These are phyloP conservation scores for Empis livida DNA, from an alignment of 2,888 invertebrate genomes.

Conservation along the genomic window DNA sequence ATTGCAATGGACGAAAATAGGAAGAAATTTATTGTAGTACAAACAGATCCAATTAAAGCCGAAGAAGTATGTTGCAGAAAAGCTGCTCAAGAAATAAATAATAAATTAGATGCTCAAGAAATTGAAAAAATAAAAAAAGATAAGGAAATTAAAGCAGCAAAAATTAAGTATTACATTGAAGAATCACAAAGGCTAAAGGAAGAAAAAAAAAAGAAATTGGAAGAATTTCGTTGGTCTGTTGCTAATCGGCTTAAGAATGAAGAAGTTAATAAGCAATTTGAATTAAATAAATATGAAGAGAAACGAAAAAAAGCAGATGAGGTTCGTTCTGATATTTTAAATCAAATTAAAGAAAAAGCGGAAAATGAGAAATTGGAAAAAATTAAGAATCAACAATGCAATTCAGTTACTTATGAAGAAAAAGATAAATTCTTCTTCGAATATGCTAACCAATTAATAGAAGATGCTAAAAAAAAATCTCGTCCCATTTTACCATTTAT, in stretches of 20 bases:
- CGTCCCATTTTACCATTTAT: conserved; percentile 27
- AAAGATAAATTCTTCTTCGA: conserved; percentile 28
- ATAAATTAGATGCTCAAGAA: conserved; percentile 30
- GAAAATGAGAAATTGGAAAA: conserved; percentile 13
- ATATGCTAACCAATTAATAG: conserved; percentile 21
- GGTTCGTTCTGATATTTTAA: conserved; percentile 5
- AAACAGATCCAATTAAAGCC: conserved; percentile 32
- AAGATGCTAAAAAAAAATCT: conserved; percentile 22
- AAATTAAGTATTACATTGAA: conserved; percentile 23
- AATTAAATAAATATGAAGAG: conserved; percentile 18
- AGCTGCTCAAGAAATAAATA: conserved; percentile 38
- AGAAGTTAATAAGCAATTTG: conserved; percentile 19
- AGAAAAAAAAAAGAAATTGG: conserved; percentile 13
- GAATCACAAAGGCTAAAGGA: conserved; percentile 22
- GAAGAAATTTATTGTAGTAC: conserved; percentile 34
- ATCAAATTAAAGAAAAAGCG: conserved; percentile 18
- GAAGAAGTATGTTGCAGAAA: conserved; percentile 40
- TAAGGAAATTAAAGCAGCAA: conserved; percentile 21
- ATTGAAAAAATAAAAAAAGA: conserved; percentile 21
- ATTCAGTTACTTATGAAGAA: conserved; percentile 14
- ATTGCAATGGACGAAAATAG: conserved; percentile 39
- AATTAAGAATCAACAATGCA: conserved; percentile 11
- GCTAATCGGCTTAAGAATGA: conserved; percentile 25
- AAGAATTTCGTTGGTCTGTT: conserved; percentile 19
- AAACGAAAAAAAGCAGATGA: conserved; percentile 14